Percentiles rank a stretch among this genome's conserved stretches.
These are phyloP conservation scores for Chrysopilus asiliformis DNA, from an alignment of 2,888 invertebrate species.

Conservation along the genomic window DNA sequence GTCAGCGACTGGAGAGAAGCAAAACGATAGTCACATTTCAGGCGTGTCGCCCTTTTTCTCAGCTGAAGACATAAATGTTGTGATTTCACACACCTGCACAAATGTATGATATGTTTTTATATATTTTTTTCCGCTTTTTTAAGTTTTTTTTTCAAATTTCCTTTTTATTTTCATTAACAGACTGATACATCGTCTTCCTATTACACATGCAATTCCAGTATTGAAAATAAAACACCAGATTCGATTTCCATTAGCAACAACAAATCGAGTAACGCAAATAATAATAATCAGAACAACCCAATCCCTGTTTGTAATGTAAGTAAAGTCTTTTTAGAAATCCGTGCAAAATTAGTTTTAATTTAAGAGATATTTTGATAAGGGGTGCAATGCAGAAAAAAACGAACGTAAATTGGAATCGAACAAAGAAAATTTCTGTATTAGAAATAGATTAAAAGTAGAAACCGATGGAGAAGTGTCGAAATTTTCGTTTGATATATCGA, in stretches of 20 bases:
- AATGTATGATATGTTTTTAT: not conserved
- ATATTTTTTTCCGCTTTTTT: not conserved
- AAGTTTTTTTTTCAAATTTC: too few relatives aligned
- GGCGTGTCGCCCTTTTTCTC: slow-evolving; percentile 64
- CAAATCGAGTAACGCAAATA: not conserved
- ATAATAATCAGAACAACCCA: not conserved
- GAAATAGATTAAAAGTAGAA: slow-evolving; percentile 25
- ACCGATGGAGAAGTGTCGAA: slow-evolving; percentile 24
- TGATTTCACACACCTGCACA: not conserved
- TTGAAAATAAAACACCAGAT: slow-evolving; percentile 23
- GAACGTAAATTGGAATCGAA: slow-evolving; percentile 21
- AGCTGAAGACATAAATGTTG: slow-evolving; percentile 43
- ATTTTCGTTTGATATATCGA: slow-evolving; percentile 30
- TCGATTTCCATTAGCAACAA: not conserved
- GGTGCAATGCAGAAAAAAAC: slow-evolving; percentile 24
- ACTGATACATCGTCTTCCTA: slow-evolving; percentile 29
- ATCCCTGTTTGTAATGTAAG: slow-evolving; percentile 4
- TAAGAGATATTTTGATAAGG: slow-evolving; percentile 19
- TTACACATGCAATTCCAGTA: slow-evolving; percentile 32
- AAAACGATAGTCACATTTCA: slow-evolving; percentile 44
- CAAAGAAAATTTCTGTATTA: slow-evolving; percentile 27
- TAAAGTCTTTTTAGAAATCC: not conserved
- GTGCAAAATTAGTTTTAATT: slow-evolving; percentile 2
- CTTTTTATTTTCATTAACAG: slow-evolving; percentile 17
- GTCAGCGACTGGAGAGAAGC: slow-evolving; percentile 25